These are phyloP conservation scores for Catalaphyllia jardinei DNA, from an alignment of 64 coral and sea anemone genomes.

Conservation along the genomic window DNA sequence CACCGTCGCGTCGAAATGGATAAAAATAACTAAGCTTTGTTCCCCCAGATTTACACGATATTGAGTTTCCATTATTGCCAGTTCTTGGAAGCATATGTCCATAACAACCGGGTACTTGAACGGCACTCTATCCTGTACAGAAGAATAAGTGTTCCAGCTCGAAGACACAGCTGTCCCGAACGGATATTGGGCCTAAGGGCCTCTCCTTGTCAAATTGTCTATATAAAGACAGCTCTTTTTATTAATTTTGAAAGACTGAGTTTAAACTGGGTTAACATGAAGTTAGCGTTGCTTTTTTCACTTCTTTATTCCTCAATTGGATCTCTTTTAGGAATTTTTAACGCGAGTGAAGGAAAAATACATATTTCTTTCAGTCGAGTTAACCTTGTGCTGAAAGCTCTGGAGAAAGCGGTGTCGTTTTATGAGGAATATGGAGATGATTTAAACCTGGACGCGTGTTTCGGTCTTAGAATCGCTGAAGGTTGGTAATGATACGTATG, in stretches of 20 bases:
- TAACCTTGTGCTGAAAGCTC: background rate
- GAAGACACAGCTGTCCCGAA: background rate
- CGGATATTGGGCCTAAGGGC: background rate
- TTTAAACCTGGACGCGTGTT: constrained; percentile 69
- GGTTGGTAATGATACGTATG: background rate
- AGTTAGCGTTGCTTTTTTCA: background rate
- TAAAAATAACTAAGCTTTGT: background rate
- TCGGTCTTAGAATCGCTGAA: constrained; percentile 61
- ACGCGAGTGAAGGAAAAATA: background rate
- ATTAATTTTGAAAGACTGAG: background rate
- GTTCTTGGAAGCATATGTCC: background rate
- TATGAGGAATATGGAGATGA: constrained; percentile 39
- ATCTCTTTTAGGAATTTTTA: background rate
- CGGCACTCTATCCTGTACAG: background rate
- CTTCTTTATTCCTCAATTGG: background rate
- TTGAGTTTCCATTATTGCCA: background rate
- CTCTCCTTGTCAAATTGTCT: background rate
- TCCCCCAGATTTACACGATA: background rate
- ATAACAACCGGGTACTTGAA: constrained; percentile 1
- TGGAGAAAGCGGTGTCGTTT: constrained; percentile 45
- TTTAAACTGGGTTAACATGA: background rate
- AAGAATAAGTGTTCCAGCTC: background rate
- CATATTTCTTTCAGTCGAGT: background rate
- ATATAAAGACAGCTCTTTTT: too few relatives aligned
- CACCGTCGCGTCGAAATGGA: background rate